These are phyloP conservation scores for Prionailurus viverrinus DNA, from an alignment of 2,113 vertebrate species.

Conservation along the genomic window DNA sequence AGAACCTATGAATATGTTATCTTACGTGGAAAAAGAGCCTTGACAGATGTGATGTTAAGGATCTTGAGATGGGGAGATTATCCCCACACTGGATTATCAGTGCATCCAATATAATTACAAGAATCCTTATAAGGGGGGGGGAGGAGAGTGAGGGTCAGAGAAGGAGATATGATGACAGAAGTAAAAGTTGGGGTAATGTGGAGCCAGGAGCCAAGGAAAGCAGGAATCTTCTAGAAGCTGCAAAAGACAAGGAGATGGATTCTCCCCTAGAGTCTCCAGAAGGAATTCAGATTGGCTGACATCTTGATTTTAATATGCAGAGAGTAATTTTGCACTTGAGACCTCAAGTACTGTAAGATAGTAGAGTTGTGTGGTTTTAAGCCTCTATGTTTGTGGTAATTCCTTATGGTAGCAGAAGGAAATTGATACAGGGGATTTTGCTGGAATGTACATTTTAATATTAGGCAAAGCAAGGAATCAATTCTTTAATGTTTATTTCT, in stretches of 20 bases:
- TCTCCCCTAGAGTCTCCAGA: neutral
- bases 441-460: slow-evolving; percentile 11
- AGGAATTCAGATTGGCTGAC: neutral
- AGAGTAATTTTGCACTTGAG: neutral
- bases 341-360: neutral
- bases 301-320: neutral
- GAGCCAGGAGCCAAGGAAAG: neutral
- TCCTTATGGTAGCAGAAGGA: neutral
- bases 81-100: neutral
- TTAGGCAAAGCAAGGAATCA: neutral
- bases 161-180: neutral
- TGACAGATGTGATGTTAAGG: neutral
- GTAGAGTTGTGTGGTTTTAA: neutral
- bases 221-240: neutral
- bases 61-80: neutral
- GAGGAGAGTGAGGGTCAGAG: neutral
- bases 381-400: neutral
- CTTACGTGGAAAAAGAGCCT: neutral
- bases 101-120: neutral
- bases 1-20: neutral
- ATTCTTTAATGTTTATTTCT: neutral
- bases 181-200: neutral
- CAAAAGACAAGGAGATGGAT: neutral
- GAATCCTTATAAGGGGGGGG: neutral
- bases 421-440: neutral